Percentiles rank a stretch among this genome's conserved stretches.
These are phyloP conservation scores for Exocentrus adspersus DNA, from an alignment of 2,888 invertebrate species.

Conservation along the genomic window DNA sequence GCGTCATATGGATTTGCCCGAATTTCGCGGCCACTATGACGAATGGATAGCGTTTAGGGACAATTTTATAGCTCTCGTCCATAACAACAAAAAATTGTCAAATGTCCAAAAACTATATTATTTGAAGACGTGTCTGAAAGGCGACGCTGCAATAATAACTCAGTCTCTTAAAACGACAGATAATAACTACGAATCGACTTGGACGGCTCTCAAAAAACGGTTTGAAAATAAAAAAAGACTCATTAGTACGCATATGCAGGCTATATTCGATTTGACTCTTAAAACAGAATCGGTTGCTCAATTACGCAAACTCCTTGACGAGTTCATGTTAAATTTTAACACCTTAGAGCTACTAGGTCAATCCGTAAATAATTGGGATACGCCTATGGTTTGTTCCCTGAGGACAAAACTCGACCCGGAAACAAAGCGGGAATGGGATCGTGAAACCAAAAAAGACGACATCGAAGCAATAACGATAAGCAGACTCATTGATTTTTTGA, in stretches of 20 bases:
- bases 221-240: too few relatives aligned
- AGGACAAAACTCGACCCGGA: background rate
- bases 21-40: too few relatives aligned
- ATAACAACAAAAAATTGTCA: too few relatives aligned
- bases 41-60: too few relatives aligned
- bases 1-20: too few relatives aligned
- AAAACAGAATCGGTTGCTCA: background rate
- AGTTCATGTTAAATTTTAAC: background rate
- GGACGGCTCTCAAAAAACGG: too few relatives aligned
- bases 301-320: background rate
- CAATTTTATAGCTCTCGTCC: too few relatives aligned
- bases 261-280: slow-evolving; percentile 19
- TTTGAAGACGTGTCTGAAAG: too few relatives aligned
- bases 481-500: background rate
- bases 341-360: background rate
- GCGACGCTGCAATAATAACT: too few relatives aligned
- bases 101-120: too few relatives aligned
- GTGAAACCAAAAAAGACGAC: background rate
- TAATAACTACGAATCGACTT: too few relatives aligned
- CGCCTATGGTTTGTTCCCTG: background rate
- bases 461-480: background rate
- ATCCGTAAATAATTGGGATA: background rate
- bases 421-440: slow-evolving; percentile 2
- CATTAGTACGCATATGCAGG: slow-evolving; percentile 24
- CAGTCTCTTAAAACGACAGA: too few relatives aligned